phyloP scores from a whole-genome alignment of 2,113 vertebrate species.

The Corydoras maculifer region DNA sequence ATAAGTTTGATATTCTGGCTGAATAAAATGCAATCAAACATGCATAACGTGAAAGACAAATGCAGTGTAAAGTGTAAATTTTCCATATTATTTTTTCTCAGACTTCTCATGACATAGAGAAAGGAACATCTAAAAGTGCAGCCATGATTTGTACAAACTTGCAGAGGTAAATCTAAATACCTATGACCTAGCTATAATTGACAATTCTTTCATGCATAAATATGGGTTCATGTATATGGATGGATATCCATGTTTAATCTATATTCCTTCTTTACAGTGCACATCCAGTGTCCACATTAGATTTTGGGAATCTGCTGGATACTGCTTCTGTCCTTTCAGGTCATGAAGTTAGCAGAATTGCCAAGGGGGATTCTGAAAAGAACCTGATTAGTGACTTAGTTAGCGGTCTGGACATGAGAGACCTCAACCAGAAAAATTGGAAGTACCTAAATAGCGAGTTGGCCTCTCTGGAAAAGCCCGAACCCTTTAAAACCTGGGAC shows the following conservation, averaged over 20 bases:
- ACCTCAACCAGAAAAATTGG: constrained; percentile 69
- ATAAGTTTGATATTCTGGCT: no score
- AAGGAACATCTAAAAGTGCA: constrained; percentile 70
- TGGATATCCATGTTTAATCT: constrained; percentile 8
- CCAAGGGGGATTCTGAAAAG: constrained; percentile 57
- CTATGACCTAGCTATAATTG: background rate
- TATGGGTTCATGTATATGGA: no score
- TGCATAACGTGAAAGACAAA: no score
- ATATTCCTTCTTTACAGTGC: constrained; percentile 60
- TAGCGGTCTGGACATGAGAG: constrained; percentile 50
- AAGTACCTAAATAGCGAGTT: constrained; percentile 72
- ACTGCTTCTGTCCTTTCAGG: constrained; percentile 71
- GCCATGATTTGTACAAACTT: constrained; percentile 70
- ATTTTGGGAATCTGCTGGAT: constrained; percentile 77
- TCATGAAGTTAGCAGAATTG: constrained; percentile 53
- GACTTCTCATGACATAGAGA: constrained; percentile 74
- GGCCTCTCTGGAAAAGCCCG: constrained; percentile 46
- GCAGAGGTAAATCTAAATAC: constrained; percentile 69
- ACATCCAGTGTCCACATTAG: constrained; percentile 81
- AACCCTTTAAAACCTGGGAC: constrained; percentile 76
- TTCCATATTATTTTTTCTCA: constrained; percentile 40
- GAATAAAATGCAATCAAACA: no score
- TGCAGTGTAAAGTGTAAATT: no score
- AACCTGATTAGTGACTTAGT: constrained; percentile 49
- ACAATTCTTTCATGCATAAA: background rate